phyloP scores from a whole-genome alignment of 1,140 invertebrate species.

The Oedothorax gibbosus region DNA sequence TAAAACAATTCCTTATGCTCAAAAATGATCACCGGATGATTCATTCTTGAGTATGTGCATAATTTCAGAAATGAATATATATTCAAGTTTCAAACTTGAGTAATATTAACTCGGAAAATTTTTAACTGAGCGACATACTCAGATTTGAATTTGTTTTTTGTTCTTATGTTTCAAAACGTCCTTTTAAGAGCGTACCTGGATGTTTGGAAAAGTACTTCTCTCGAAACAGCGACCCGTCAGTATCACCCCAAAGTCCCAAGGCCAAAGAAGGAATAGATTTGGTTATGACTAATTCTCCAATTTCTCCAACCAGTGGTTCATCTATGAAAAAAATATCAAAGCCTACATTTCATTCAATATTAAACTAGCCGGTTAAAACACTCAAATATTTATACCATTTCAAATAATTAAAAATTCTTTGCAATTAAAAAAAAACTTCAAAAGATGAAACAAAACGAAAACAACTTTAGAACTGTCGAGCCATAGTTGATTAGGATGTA shows the following conservation, averaged over 20 bases:
- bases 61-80: too few species aligned
- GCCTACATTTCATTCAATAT: not conserved
- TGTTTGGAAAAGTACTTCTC: conserved; percentile 24
- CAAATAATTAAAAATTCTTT: not conserved
- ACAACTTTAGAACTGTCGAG: too few species aligned
- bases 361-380: not conserved
- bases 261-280: conserved; percentile 76
- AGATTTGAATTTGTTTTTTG: too few species aligned
- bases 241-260: conserved; percentile 73
- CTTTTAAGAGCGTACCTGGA: not conserved
- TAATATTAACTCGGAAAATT: too few species aligned
- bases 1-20: too few species aligned
- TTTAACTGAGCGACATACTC: too few species aligned
- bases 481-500: too few species aligned
- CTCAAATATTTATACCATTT: not conserved
- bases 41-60: too few species aligned
- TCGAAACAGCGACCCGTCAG: not conserved
- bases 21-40: too few species aligned
- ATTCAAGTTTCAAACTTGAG: too few species aligned
- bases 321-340: conserved; percentile 64
- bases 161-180: too few species aligned
- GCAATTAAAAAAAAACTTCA: not conserved
- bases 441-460: too few species aligned
- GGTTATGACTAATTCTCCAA: conserved; percentile 74
- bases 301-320: conserved; percentile 69